Evolutionary conservation across 2,888 invertebrate species (phyloP).

Genomic region (Hirtodrosophila alboralis): DNA sequence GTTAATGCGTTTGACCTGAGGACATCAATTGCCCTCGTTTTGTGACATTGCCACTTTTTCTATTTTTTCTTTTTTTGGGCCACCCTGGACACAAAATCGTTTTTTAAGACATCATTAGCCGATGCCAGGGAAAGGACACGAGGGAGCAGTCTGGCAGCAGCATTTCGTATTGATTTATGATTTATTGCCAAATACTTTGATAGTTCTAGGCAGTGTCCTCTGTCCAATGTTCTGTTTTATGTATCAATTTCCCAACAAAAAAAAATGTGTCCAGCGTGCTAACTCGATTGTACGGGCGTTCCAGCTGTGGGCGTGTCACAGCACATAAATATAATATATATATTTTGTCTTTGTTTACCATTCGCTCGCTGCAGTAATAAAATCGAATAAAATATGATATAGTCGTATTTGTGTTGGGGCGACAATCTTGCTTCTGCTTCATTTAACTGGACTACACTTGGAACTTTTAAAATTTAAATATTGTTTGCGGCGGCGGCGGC

Average conservation of each 20-base stretch:
- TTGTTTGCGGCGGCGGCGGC: conserved; percentile 66
- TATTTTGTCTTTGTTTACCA: conserved; percentile 9
- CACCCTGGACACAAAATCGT: conserved; percentile 60
- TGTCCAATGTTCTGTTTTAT: conserved; percentile 26
- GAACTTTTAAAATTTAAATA: conserved; percentile 77
- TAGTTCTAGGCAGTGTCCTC: conserved; percentile 44
- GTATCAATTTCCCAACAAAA: conserved; percentile 78
- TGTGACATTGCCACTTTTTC: conserved; percentile 63
- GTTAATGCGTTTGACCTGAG: conserved; percentile 78
- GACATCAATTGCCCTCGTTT: conserved; percentile 80
- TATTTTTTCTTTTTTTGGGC: conserved; percentile 3
- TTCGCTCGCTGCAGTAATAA: conserved; percentile 14
- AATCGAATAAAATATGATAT: conserved; percentile 12
- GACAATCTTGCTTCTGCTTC: conserved; percentile 84
- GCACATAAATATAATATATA: conserved; percentile 3
- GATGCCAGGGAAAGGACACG: conserved; percentile 31
- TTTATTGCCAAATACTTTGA: conserved; percentile 76
- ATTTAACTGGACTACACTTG: conserved; percentile 78
- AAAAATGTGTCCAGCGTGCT: conserved; percentile 59
- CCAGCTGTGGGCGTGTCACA: conserved; percentile 55
- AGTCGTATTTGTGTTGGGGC: conserved; percentile 28
- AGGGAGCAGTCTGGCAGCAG: conserved; percentile 38
- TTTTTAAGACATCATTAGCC: conserved; percentile 81
- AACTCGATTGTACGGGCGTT: conserved; percentile 68
- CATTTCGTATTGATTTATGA: conserved; percentile 79